Evolutionary conservation across 1,140 invertebrate genomes (phyloP).

Genomic region (Euglossa dilemma): DNA sequence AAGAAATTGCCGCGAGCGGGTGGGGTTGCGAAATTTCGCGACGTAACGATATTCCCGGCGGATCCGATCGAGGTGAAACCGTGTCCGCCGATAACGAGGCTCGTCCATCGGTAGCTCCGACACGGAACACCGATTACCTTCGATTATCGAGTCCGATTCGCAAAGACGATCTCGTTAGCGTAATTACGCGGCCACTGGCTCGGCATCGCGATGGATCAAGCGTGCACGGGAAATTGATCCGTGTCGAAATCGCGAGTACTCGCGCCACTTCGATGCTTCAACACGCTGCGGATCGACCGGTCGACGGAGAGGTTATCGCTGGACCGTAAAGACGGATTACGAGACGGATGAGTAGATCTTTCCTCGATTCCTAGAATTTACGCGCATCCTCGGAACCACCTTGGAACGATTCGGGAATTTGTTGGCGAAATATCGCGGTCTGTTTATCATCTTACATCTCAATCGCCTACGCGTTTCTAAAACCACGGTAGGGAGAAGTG

Average conservation of each 20-base stretch:
- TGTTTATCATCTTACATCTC: no score
- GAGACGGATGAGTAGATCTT: no score
- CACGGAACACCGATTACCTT: neutral
- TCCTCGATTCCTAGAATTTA: no score
- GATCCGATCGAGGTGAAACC: constrained; percentile 13
- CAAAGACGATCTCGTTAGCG: constrained; percentile 26
- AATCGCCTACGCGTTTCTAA: no score
- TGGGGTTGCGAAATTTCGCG: constrained; percentile 1
- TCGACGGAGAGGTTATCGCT: neutral
- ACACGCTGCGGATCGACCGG: neutral
- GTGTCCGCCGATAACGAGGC: neutral
- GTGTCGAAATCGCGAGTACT: neutral
- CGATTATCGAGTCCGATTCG: constrained; percentile 7
- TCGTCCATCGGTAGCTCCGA: neutral
- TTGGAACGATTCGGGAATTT: no score
- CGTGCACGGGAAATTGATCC: neutral
- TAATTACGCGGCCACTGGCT: neutral
- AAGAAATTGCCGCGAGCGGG: neutral
- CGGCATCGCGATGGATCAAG: neutral
- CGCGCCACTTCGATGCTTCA: neutral
- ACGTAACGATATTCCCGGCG: neutral
- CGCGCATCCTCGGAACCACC: no score
- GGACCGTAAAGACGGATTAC: neutral
- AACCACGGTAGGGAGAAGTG: no score
- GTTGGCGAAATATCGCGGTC: no score